Conservation (phyloP, 2,797 vertebrate genomes). For the Cossypha dichroa region DNA sequence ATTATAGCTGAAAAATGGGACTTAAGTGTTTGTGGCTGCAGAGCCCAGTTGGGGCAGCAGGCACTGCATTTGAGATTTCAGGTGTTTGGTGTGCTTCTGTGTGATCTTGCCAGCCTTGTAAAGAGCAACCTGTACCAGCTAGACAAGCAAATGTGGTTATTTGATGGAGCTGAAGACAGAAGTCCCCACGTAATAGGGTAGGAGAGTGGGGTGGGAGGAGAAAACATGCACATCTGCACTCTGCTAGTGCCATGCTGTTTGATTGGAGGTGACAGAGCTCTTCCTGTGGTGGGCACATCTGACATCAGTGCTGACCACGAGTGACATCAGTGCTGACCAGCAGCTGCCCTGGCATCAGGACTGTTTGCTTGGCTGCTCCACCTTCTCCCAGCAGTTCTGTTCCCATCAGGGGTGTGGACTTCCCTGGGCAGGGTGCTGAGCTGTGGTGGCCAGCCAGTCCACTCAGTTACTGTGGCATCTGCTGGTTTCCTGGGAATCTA, state of each 20-base stretch:
- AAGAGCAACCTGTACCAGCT: neutral
- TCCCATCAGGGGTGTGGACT: neutral
- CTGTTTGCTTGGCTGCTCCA: neutral
- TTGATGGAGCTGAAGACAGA: neutral
- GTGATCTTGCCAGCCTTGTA: neutral
- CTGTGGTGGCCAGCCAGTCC: neutral
- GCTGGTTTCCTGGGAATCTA: neutral
- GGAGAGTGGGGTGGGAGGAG: neutral
- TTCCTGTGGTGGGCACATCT: neutral
- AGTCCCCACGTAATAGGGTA: neutral
- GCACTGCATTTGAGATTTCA: fast-evolving
- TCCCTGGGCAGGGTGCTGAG: neutral
- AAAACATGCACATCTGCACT: neutral
- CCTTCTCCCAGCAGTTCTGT: neutral
- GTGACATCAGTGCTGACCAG: neutral
- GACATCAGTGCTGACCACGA: neutral
- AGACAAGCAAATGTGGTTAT: neutral
- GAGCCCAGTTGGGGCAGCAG: neutral
- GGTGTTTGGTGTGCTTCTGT: neutral
- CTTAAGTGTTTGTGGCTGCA: neutral
- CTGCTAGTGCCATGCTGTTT: neutral
- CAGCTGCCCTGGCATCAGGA: neutral
- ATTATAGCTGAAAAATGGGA: neutral
- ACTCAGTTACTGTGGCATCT: neutral
- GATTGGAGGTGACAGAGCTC: neutral